Base-by-base conservation (phyloP, 2,113 vertebrate species). In the Zosterops hypoxanthus region DNA sequence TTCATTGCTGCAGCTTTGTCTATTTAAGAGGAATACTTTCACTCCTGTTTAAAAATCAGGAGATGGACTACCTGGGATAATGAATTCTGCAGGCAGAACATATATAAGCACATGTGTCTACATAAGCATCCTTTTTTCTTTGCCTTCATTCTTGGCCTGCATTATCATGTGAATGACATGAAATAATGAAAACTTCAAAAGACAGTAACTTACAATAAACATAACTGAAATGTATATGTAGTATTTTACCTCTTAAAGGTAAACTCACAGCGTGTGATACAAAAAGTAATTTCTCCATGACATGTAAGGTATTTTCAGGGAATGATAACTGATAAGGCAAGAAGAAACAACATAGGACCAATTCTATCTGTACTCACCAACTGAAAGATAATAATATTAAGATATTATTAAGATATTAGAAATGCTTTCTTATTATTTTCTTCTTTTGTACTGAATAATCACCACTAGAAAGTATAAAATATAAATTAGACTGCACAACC, bases 401-500 rank as follows among this genome's bases (percentile, higher is more conserved):
- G 39, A 39, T 39, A 39, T 39, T 39, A 39, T 39, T 39, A 39
- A 39, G 39, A 77, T 82, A 83, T 73, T 87, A 77, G 59, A 77
- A 76, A 64, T 70, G 9, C 7, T 75, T 12, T 22, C 13, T 55
- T 87, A 28, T 26, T 85, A 9, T 92, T 79, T 94, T 85, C 59
- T 66, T 82, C 63, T 87, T 86, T 76, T 94, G 56, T 56, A 59
- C 63, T 77, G 60, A 91, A 70, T 52, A 88, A 66, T 80, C 79
- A 88, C 31, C 26, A 44, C 68, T 71, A 72, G 71, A 66, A 94
- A 86, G 24, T 41, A 47, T 23, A 88, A 92, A 88, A 88, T 90
- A 83, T 23, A 95, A 95, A 90, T 77, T 92, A 90, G 92, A 55
- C 68, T 92, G 42, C 33, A 46, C 64, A 90, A 88, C 76, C 34